Evolutionary conservation across 2,797 vertebrate species (phyloP).

Genomic region (Liparis tanakae): DNA sequence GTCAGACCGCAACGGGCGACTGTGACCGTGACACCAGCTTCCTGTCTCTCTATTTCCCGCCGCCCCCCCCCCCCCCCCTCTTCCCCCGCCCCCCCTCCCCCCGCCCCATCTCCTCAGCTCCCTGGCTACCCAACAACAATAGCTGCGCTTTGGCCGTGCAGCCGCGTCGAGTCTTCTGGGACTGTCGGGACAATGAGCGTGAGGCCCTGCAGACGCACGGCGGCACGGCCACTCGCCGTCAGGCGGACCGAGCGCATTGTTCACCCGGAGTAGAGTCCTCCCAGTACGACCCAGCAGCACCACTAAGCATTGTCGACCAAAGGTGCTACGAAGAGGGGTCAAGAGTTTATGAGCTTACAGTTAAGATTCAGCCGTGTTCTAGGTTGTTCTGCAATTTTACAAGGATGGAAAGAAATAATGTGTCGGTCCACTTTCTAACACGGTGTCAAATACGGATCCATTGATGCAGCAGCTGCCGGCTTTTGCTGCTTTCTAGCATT

Average conservation of each 20-base stretch:
- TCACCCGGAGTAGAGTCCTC: constrained; percentile 38
- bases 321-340: constrained; percentile 34
- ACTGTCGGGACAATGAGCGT: constrained; percentile 65
- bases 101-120: constrained; percentile 38
- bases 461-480: constrained; percentile 18
- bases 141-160: constrained; percentile 35
- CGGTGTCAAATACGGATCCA: background rate
- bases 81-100: background rate
- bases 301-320: constrained; percentile 41
- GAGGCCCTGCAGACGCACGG: constrained; percentile 29
- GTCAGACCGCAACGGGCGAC: constrained; percentile 61
- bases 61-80: background rate
- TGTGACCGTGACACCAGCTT: constrained; percentile 76
- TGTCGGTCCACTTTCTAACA: constrained; percentile 12
- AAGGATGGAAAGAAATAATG: background rate
- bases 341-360: constrained; percentile 31
- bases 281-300: constrained; percentile 14
- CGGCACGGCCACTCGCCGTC: constrained; percentile 18
- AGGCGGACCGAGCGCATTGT: constrained; percentile 38
- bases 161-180: constrained; percentile 53
- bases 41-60: constrained; percentile 72
- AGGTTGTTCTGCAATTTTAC: constrained; percentile 29
- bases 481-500: background rate
- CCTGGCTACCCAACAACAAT: constrained; percentile 67
- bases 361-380: constrained; percentile 15